Evolutionary conservation across 2,888 invertebrate genomes (phyloP).

Genomic region (Lasioglossum marginatum): DNA sequence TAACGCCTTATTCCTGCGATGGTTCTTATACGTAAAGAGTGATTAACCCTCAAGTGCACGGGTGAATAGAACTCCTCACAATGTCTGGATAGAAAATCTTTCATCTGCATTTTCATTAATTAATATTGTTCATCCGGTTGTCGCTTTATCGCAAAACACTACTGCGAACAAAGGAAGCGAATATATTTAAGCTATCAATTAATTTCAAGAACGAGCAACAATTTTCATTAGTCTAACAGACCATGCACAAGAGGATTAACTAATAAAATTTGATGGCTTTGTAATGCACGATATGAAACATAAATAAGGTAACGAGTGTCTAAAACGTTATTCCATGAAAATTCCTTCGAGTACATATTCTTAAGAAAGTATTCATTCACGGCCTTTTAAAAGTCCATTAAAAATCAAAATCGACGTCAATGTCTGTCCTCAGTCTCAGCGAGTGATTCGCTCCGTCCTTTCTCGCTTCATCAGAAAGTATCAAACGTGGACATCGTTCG

Average conservation of each 20-base stretch:
- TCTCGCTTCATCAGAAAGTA: background rate
- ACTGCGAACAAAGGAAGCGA: background rate
- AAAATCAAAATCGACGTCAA: background rate
- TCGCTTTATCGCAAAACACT: background rate
- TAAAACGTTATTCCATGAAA: background rate
- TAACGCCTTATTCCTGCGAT: background rate
- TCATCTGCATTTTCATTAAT: background rate
- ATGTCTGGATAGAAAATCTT: background rate
- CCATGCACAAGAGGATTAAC: background rate
- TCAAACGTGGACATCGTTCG: background rate
- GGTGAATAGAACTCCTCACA: background rate
- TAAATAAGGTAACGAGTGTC: background rate
- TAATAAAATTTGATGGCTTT: background rate
- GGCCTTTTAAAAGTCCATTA: background rate
- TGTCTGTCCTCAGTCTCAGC: background rate
- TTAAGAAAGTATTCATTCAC: background rate
- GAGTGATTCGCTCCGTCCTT: background rate
- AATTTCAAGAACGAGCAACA: background rate
- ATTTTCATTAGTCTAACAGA: background rate
- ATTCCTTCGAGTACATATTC: background rate
- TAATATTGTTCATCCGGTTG: background rate
- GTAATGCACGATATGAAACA: background rate
- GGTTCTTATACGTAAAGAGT: background rate
- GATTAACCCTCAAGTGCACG: background rate
- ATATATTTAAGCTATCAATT: background rate